Conservation (phyloP, 2,888 invertebrate genomes). For the Nephrotoma guestfalica region DNA sequence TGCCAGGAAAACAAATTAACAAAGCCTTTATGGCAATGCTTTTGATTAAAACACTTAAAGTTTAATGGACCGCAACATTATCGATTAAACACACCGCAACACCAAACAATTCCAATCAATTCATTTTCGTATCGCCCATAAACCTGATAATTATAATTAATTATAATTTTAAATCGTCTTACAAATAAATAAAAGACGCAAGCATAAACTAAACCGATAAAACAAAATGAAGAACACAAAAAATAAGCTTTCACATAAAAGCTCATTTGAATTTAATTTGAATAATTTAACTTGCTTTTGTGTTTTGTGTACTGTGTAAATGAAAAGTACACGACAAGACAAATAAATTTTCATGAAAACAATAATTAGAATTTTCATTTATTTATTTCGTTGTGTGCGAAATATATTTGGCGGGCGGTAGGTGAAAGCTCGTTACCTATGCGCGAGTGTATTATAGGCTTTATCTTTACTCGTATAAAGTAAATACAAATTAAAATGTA, state of each 20-base stretch:
- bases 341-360: neutral
- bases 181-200: neutral
- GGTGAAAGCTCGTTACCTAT: neutral
- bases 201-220: too few relatives aligned
- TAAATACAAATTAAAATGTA: neutral
- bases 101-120: neutral
- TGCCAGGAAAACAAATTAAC: too few relatives aligned
- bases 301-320: neutral
- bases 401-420: neutral
- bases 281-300: neutral
- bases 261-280: neutral
- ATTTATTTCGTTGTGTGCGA: neutral
- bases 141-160: neutral
- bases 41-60: too few relatives aligned
- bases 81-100: neutral
- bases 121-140: neutral
- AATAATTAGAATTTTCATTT: neutral
- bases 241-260: neutral
- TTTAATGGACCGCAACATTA: too few relatives aligned
- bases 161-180: neutral
- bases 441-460: neutral
- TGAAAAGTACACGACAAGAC: neutral
- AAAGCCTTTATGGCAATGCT: too few relatives aligned
- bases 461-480: neutral
- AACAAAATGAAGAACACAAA: neutral